Base-by-base conservation (phyloP, 2,888 invertebrate species). In the Piscicola geometra region DNA sequence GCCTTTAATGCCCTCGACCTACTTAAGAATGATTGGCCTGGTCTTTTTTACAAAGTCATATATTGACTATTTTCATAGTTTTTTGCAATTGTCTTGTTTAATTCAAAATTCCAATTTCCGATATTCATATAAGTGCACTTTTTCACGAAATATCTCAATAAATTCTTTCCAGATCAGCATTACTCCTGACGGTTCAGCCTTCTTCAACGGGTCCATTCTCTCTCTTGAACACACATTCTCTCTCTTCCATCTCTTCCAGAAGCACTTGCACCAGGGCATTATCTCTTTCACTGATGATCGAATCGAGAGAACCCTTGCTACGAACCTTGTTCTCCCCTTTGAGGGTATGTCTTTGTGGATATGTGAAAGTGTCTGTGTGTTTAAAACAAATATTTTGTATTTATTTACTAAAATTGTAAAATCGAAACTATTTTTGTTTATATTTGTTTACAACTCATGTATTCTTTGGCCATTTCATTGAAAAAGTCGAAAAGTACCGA, bases 11-110 rank as follows among this genome's bases (percentile, higher is more conserved):
- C 78, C 1, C 36, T 75, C n/a, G 52, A 68, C 47, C 76, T 81
- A 50, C 47, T 81, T 12, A 28, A 64, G 12, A 36, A 60, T 21
- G 60, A 70, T 12, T 80, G 80, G 79, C 81, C 80, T 3, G 81
- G 79, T 0, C 64, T 80, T 9, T 67, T 78, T 28, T 75, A 72
- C 21, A 79, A 80, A 78, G 81, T 75, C 30, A n/a, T n/a, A n/a
- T n/a, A n/a, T n/a, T n/a, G n/a, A 28, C 9, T 56, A 21, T 60
- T 35, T 30, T 33, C n/a, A 28, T 21, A 21, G 9, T 28, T 3
- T 60, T n/a, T 18, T 21, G 3, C 5, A 56, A 56, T 56, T 3
- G 25, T 3, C n/a, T 15, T 56, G 3, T 18, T 25, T 56, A 47
- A 47, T 15, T 47, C 9, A 15, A 47, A 47, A 15, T 18, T 18